Conservation (phyloP, 2,797 vertebrate genomes). For the Mus spretus region DNA sequence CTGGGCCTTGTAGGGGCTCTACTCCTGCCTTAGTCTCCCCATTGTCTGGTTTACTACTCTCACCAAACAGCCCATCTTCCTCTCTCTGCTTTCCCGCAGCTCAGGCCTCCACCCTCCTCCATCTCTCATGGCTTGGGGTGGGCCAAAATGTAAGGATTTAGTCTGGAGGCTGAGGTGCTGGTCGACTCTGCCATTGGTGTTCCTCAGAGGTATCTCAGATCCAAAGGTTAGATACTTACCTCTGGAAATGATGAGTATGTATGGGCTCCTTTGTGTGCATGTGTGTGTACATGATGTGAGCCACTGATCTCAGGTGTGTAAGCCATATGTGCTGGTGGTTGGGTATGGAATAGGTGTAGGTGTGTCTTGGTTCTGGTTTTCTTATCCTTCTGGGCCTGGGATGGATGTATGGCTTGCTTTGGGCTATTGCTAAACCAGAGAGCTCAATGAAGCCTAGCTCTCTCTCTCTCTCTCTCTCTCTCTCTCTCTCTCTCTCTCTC, state of each 20-base stretch:
- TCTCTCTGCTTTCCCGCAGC: not conserved
- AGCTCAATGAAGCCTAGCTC: too few relatives aligned
- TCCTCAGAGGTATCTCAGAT: not conserved
- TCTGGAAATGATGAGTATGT: not conserved
- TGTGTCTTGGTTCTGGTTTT: not conserved
- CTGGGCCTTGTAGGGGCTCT: fast-evolving
- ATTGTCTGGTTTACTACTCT: not conserved
- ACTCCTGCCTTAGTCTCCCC: fast-evolving
- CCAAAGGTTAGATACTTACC: not conserved
- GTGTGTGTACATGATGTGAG: not conserved
- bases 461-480: too few relatives aligned
- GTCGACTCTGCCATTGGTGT: not conserved
- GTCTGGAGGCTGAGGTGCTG: not conserved
- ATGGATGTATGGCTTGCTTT: not conserved
- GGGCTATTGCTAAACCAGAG: not conserved
- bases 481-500: too few relatives aligned
- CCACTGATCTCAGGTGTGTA: not conserved
- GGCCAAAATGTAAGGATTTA: not conserved
- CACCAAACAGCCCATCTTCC: not conserved
- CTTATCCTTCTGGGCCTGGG: not conserved
- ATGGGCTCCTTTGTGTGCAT: too few relatives aligned
- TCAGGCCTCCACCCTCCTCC: not conserved
- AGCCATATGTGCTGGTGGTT: not conserved
- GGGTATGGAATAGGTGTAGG: too few relatives aligned
- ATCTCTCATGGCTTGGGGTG: not conserved